Evolutionary conservation across 2,888 invertebrate species (phyloP).

Genomic region (Colletes collaris): DNA sequence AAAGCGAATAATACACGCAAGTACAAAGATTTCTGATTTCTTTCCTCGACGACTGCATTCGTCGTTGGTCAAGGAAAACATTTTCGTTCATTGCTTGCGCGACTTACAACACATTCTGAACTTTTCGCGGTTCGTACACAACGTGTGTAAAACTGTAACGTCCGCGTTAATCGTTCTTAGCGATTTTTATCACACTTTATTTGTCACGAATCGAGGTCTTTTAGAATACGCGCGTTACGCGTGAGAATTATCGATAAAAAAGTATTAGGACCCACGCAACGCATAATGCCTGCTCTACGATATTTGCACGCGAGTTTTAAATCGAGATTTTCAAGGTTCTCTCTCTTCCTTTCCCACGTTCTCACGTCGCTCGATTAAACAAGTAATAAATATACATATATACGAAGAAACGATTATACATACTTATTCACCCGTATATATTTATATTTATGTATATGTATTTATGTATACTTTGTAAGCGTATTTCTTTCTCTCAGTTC

Average conservation of each 20-base stretch:
- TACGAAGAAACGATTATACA: neutral
- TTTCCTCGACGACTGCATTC: too few species aligned
- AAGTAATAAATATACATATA: neutral
- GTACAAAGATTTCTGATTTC: too few species aligned
- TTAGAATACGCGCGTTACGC: neutral
- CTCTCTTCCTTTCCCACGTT: neutral
- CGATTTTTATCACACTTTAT: neutral
- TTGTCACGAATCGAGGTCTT: neutral
- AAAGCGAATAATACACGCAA: neutral
- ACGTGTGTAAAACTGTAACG: too few species aligned
- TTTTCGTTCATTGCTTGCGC: neutral
- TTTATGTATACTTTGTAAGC: slow-evolving; percentile 6
- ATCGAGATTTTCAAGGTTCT: neutral
- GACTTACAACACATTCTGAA: neutral
- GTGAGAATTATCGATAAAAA: slow-evolving; percentile 1
- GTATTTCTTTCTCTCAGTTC: slow-evolving; percentile 11
- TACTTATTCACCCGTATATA: neutral
- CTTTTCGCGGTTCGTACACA: too few species aligned
- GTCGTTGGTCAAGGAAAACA: too few species aligned
- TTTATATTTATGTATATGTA: neutral
- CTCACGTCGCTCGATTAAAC: neutral
- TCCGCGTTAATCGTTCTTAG: neutral
- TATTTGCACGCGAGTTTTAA: slow-evolving; percentile 13
- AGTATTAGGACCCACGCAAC: neutral
- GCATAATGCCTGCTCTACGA: slow-evolving; percentile 13